Evolutionary conservation across 2,113 vertebrate genomes (phyloP), one percentile per base, ranked within the genome.

Genomic region (Opisthocomus hoazin): DNA sequence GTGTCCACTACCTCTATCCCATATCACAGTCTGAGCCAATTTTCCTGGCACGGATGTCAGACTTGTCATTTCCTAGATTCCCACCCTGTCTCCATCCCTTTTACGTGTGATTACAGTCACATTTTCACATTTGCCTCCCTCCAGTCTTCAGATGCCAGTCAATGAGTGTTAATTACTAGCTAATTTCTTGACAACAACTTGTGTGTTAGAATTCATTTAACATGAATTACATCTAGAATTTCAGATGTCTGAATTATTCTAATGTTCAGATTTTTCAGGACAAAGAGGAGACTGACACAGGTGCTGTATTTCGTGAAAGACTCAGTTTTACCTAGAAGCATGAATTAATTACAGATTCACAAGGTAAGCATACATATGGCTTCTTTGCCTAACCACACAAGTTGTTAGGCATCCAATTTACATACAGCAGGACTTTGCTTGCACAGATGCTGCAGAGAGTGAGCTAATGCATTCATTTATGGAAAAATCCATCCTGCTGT

Each of bases 351-450:
- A 57, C 23, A 51, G 51, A 87, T 96, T 92, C 84, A 68, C 34
- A 78, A 89, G 45, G 51, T 81, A 84, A 75, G 60, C 46, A 64
- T 79, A 34, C 57, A 78, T 89, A 84, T 87, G 84, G 84, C 75
- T 82, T 95, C 50, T 91, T 96, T 96, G 74, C 81, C 78, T 79
- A 95, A 70, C 92, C 83, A 87, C 83, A 92, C 90, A 89, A 93
- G 76, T 92, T 87, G 86, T 79, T 86, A 89, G 51, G 83, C 76
- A 69, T 89, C 56, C 34, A 34, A 87, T 95, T 93, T 95, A 77
- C 90, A 92, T 94, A 84, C 79, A 96, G 83, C 73, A 92, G 82
- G 74, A 89, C 87, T 93, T 93, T 51, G 30, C 92, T 93, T 90
- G 71, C 79, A 86, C 79, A 92, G 85, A 88, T 63, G 73, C 76